Evolutionary conservation across 2,888 invertebrate genomes (phyloP).

Genomic region (Iselma pallidipennis): DNA sequence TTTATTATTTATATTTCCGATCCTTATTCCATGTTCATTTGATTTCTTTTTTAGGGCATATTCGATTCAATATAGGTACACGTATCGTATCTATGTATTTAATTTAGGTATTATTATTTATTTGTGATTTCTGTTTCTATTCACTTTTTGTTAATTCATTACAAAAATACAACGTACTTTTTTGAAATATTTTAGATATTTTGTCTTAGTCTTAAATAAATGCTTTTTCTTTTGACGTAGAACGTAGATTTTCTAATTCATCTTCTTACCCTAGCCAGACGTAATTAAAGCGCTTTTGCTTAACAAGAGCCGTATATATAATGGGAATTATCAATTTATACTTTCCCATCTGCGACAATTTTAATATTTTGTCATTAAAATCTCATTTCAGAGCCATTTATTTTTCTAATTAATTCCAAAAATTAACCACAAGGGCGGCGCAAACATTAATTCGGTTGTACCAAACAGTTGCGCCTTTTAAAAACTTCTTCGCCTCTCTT

Average conservation of each 20-base stretch:
- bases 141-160: too few species aligned
- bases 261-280: conserved; percentile 45
- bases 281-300: conserved; percentile 49
- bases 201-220: conserved; percentile 18
- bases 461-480: conserved; percentile 28
- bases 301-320: conserved; percentile 53
- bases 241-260: conserved; percentile 48
- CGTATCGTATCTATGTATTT: conserved; percentile 53
- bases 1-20: conserved; percentile 46
- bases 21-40: conserved; percentile 44
- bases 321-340: conserved; percentile 54
- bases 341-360: conserved; percentile 56
- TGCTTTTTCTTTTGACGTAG: conserved; percentile 38
- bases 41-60: conserved; percentile 28
- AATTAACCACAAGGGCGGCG: conserved; percentile 48
- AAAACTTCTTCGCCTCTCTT: conserved; percentile 30
- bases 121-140: conserved; percentile 30
- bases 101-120: conserved; percentile 46
- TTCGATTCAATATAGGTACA: too few species aligned
- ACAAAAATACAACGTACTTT: too few species aligned
- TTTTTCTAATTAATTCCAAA: conserved; percentile 54
- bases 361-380: conserved; percentile 57
- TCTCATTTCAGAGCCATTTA: conserved; percentile 52
- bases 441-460: conserved; percentile 29
- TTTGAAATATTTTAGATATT: conserved; percentile 13